phyloP scores from a whole-genome alignment of 2,888 invertebrate genomes.

The Dryocosmus kuriphilus region DNA sequence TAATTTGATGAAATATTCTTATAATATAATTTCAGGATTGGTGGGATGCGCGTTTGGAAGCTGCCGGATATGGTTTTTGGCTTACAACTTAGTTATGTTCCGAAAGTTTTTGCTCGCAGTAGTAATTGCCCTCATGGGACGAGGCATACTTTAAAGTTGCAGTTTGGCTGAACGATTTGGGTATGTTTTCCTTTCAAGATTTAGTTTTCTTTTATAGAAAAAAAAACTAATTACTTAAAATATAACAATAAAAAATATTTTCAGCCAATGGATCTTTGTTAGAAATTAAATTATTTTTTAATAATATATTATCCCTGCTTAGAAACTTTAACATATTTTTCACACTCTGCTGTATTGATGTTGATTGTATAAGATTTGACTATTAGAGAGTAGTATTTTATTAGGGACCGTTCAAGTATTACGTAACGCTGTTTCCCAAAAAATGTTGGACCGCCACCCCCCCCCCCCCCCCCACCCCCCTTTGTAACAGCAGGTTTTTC shows the following conservation, averaged over 20 bases:
- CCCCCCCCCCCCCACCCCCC: too few species aligned
- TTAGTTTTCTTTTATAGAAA: not conserved
- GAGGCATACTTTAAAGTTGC: conserved; percentile 96
- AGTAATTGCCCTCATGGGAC: conserved; percentile 93
- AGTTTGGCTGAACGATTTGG: conserved; percentile 95
- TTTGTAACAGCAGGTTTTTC: too few species aligned
- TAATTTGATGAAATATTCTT: not conserved
- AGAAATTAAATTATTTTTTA: not conserved
- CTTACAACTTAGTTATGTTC: conserved; percentile 93
- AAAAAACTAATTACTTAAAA: not conserved
- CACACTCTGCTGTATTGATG: conserved; percentile 58
- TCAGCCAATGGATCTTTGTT: not conserved
- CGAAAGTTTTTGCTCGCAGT: conserved; percentile 94
- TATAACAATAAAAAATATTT: conserved; percentile 61
- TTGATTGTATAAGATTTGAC: conserved; percentile 65
- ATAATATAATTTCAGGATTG: conserved; percentile 86
- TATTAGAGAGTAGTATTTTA: not conserved
- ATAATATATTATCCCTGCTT: not conserved
- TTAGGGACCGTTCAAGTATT: too few species aligned
- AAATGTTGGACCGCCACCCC: too few species aligned
- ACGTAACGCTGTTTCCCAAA: too few species aligned
- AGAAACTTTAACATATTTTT: not conserved
- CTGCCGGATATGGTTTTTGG: conserved; percentile 85
- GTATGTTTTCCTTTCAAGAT: conserved; percentile 78
- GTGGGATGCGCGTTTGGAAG: conserved; percentile 87